Percentiles rank a stretch among this genome's conserved stretches.
phyloP scores from a whole-genome alignment of 2,888 invertebrate genomes.

The Mimas tiliae region DNA sequence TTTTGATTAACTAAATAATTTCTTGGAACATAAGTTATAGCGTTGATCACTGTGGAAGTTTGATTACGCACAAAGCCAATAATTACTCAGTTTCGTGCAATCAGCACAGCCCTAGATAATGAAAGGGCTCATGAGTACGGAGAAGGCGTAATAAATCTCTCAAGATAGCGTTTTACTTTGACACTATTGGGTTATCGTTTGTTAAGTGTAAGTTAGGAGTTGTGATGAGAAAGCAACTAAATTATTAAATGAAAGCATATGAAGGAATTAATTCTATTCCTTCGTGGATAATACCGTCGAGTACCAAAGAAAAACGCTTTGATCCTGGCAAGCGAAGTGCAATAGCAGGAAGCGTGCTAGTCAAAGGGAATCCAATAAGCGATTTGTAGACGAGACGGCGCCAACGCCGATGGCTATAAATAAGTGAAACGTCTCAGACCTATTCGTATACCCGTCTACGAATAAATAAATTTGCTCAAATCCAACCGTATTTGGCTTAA shows the following conservation, averaged over 20 bases:
- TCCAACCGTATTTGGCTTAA: conserved; percentile 52
- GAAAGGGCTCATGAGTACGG: conserved; percentile 46
- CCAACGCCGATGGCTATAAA: conserved; percentile 58
- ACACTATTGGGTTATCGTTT: conserved; percentile 32
- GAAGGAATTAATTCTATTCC: not conserved
- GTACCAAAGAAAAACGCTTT: conserved; percentile 6
- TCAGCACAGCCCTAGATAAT: conserved; percentile 53
- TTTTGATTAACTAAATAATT: too few relatives aligned
- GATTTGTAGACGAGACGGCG: conserved; percentile 69
- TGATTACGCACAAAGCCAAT: conserved; percentile 38
- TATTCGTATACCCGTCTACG: conserved; percentile 42
- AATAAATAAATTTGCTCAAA: conserved; percentile 43
- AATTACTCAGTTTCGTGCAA: conserved; percentile 41
- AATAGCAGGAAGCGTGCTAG: conserved; percentile 41
- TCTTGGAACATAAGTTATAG: too few relatives aligned
- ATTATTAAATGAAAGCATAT: conserved; percentile 45
- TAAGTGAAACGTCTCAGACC: conserved; percentile 52
- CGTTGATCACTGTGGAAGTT: not conserved
- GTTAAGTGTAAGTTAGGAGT: conserved; percentile 43
- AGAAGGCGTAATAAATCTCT: conserved; percentile 53
- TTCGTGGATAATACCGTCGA: not conserved
- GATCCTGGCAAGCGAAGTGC: conserved; percentile 30
- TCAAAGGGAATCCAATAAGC: conserved; percentile 55
- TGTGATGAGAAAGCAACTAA: conserved; percentile 44
- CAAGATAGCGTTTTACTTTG: conserved; percentile 51